Percentiles rank a stretch among this genome's conserved stretches.
Evolutionary conservation across 1,140 invertebrate species (phyloP).

Genomic region (Rhysida immarginata): DNA sequence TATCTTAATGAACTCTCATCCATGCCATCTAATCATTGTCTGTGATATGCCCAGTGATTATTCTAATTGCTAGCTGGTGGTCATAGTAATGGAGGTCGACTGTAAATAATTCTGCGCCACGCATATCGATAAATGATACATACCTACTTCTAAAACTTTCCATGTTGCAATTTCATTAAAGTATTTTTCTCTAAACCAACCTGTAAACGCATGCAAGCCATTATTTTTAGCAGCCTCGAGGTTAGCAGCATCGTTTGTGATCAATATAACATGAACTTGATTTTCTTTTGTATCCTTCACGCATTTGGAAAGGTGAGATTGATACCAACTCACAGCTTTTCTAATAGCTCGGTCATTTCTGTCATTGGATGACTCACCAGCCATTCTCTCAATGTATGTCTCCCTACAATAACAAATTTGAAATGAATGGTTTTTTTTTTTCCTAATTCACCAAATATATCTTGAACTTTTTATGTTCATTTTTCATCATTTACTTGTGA

Average conservation of each 20-base stretch:
- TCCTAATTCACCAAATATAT: not conserved
- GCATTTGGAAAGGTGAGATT: constrained; percentile 33
- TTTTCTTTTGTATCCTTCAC: constrained; percentile 33
- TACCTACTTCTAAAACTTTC: no score
- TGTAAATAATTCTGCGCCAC: no score
- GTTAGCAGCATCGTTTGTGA: constrained; percentile 77
- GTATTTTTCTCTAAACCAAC: no score
- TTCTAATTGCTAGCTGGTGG: no score
- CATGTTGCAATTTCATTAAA: no score
- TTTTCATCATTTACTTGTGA: constrained; percentile 51
- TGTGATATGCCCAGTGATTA: no score
- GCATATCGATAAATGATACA: no score
- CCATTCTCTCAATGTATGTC: constrained; percentile 66
- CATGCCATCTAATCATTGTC: no score
- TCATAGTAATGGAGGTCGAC: no score
- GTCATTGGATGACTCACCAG: constrained; percentile 71
- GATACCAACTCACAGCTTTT: constrained; percentile 64
- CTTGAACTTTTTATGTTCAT: not conserved
- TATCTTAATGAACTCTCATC: no score
- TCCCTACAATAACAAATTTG: constrained; percentile 40
- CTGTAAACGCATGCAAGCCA: constrained; percentile 47
- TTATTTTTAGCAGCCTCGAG: constrained; percentile 49
- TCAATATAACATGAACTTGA: constrained; percentile 50
- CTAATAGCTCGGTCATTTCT: constrained; percentile 84
- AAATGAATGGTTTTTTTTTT: not conserved